Evolutionary conservation across 37 sponge, comb jelly and placozoan species (phyloP).

Genomic region (Dysidea cf. avara): DNA sequence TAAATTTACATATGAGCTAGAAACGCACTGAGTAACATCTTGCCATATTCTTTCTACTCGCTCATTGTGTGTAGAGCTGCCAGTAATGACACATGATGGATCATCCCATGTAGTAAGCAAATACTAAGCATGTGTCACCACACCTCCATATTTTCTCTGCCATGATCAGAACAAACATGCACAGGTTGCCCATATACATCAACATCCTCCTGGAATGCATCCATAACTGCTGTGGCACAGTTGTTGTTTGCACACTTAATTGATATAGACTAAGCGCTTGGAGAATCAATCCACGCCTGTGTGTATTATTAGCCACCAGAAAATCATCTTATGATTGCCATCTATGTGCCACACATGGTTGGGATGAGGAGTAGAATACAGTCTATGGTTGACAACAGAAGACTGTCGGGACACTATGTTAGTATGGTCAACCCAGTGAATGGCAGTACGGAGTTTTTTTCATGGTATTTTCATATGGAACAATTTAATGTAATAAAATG

Average conservation of each 20-base stretch:
- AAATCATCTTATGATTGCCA: conserved; percentile 48
- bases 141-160: conserved; percentile 26
- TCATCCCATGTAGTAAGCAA: no score
- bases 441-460: conserved; percentile 9
- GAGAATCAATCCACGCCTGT: not conserved
- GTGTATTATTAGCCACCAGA: no score
- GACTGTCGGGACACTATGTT: conserved; percentile 4
- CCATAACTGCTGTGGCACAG: conserved; percentile 23
- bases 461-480: conserved; percentile 30
- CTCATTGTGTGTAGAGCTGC: conserved; percentile 53
- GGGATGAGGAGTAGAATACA: conserved; percentile 24
- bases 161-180: conserved; percentile 35
- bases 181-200: conserved; percentile 18
- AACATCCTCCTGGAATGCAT: conserved; percentile 3
- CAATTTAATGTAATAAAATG: no score
- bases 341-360: conserved; percentile 48
- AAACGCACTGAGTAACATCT: conserved; percentile 37
- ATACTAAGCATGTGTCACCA: no score
- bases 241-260: conserved; percentile 40
- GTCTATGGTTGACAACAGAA: conserved; percentile 11
- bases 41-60: conserved; percentile 58
- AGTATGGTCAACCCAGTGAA: conserved; percentile 48
- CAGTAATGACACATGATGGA: conserved; percentile 22
- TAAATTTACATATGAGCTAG: not conserved
- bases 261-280: conserved; percentile 3